Base-by-base conservation (phyloP, 1,140 invertebrate species). In the Dufourea novaeangliae region DNA sequence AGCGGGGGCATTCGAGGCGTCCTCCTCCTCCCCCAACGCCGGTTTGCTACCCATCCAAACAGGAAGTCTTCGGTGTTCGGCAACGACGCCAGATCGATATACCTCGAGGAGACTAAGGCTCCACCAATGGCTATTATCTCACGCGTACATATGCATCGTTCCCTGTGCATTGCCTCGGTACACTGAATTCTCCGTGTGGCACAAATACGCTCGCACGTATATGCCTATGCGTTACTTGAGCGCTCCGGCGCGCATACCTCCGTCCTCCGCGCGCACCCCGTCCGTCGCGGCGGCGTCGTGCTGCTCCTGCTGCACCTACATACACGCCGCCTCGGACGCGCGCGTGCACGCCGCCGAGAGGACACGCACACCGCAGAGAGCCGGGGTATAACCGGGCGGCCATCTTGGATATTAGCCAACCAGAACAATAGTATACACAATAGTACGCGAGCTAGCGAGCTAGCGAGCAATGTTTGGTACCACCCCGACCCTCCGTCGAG, bases 401-500 rank as follows among this genome's bases (percentile, higher is more conserved):
- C 91, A 92, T 91, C 84, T 91, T 92, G 90, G 88, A 92, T 92
- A 92, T 92, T 92, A 92, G 90, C 90, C 90, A 91, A 91, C 84
- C 90, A 89, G 90, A 91, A 92, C 90, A 92, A 92, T 92, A 91
- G 88, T 90, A 89, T 89, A 91, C 88, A 91, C 88, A 91, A 92
- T 90, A 88, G 88, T 91, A 88, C 83, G 89, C 84, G 88, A 91
- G 87, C 86, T 87, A 83, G 82, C 78, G 83, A 86, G 62, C 62
- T 64, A 77, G 82, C 81, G 82, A 84, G 84, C 87, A 86, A 85
- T 87, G 88, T 90, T 91, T 89, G 88, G 89, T 88, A 88, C 87
- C 87, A 87, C 64, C 56, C 82, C 73, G 52, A 32, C 46, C 57
- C 77, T 72, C 74, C 67, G n/a, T n/a, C n/a, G 61, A 68, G 78